Base-by-base conservation (phyloP, 2,888 invertebrate species). In the Xestia rhomboidea region DNA sequence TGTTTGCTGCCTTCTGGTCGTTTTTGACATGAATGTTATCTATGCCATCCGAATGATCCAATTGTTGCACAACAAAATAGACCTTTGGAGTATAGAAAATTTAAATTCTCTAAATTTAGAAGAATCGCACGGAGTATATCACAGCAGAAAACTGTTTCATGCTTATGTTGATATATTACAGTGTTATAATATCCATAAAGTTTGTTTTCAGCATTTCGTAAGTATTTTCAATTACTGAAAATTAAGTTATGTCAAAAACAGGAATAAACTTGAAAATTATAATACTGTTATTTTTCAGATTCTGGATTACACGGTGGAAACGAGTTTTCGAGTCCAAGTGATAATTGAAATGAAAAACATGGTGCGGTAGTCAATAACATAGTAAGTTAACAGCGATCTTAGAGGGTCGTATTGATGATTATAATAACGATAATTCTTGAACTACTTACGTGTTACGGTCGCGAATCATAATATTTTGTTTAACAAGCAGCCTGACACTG, bases 161-260 rank as follows among this genome's bases (percentile, higher is more conserved):
- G 74, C 64, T 38, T 79, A 68, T 15, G 34, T 64, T 24, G 44
- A 68, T 41, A 44, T 79, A 64, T 49, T 73, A 54, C 18, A 81
- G 3, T 79, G 79, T 63, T 81, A 73, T 49, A 18, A 15, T 4
- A 64, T 21, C 1, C 27, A 68, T n/a, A 74, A 51, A 38, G 15
- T 15, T 51, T 68, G 51, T 69, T 79, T 44, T 69, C 68, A 79
- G 10, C 30, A 30, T n/a, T 27, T 30, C 0, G 79, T 79, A 64
- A 80, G 68, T 78, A 63, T 51, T 0, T 51, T 51, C 0, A n/a
- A 51, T 11, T 51, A n/a, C 24, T 54, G 2, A 0, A 11, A 54
- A 11, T 54, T 6, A 1, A 54, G 13, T n/a, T 54, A n/a, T 5
- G 5, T n/a, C 6, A 3, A n/a, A 54, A n/a, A 11, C 1, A n/a